These are phyloP conservation scores for Limanda limanda DNA, from an alignment of 2,113 vertebrate genomes.

Conservation along the genomic window DNA sequence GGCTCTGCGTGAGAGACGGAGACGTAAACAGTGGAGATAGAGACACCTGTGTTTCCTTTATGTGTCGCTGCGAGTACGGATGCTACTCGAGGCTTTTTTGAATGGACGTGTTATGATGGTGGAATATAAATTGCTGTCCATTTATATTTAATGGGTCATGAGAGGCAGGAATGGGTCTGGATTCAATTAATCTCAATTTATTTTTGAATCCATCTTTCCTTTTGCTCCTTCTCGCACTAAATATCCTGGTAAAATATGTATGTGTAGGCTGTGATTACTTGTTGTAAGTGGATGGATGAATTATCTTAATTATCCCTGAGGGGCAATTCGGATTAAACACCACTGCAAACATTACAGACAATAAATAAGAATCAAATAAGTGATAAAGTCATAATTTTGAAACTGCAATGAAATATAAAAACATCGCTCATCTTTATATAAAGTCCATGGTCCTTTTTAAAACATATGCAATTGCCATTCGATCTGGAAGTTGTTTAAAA, in stretches of 20 bases:
- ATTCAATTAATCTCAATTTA: background rate
- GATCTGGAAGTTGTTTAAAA: too few species aligned
- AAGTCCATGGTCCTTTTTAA: too few species aligned
- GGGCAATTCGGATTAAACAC: too few species aligned
- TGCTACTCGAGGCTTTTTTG: slow-evolving; percentile 1
- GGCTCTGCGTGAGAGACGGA: slow-evolving; percentile 42
- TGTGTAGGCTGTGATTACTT: too few species aligned
- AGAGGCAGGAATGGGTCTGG: background rate
- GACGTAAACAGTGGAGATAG: slow-evolving; percentile 53
- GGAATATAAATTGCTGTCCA: background rate
- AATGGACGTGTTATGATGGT: slow-evolving; percentile 27
- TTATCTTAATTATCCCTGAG: background rate
- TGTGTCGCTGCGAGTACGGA: slow-evolving; percentile 4
- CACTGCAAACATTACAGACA: too few species aligned
- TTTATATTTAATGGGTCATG: background rate
- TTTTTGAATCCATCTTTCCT: background rate
- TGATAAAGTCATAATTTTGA: too few species aligned
- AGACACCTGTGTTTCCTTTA: slow-evolving; percentile 59
- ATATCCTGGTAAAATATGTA: too few species aligned
- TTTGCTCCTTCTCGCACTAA: too few species aligned
- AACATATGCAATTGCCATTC: too few species aligned
- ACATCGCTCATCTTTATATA: too few species aligned
- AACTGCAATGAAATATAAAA: too few species aligned
- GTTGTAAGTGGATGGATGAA: background rate
- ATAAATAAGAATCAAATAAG: too few species aligned